These are phyloP conservation scores for Ferrisia virgata DNA, from an alignment of 2,888 invertebrate genomes.

Conservation along the genomic window DNA sequence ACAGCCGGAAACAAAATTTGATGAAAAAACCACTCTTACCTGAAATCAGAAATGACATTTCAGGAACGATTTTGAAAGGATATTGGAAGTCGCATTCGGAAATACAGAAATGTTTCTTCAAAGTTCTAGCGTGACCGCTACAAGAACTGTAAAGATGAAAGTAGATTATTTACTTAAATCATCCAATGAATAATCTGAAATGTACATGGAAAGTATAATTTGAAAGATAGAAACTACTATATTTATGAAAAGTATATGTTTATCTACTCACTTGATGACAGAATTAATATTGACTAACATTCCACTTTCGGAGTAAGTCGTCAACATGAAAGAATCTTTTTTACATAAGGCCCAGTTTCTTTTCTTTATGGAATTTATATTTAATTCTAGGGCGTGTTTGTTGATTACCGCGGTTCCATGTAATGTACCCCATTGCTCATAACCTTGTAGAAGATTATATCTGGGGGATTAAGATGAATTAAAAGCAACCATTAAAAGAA, in stretches of 20 bases:
- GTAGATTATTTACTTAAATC: background rate
- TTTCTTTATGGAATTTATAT: conserved; percentile 18
- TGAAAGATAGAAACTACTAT: background rate
- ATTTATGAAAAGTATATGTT: background rate
- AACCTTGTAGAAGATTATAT: conserved; percentile 19
- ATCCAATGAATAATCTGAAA: too few species aligned
- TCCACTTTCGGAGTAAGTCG: background rate
- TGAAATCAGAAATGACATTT: background rate
- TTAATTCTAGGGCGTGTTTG: background rate
- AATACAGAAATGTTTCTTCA: conserved; percentile 32
- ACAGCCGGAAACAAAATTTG: background rate
- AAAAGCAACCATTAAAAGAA: background rate
- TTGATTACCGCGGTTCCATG: conserved; percentile 22
- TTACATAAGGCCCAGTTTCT: background rate
- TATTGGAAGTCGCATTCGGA: conserved; percentile 26
- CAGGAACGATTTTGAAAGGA: background rate
- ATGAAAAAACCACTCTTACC: too few species aligned
- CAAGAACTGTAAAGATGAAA: background rate
- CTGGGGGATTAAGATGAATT: background rate
- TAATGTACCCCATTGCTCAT: conserved; percentile 41
- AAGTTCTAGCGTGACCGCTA: conserved; percentile 25
- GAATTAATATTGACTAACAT: conserved; percentile 10
- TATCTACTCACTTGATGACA: background rate
- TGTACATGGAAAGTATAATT: too few species aligned
- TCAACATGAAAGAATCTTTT: background rate